Conservation (phyloP, 1,140 invertebrate genomes). For the Stegodyphus mimosarum region DNA sequence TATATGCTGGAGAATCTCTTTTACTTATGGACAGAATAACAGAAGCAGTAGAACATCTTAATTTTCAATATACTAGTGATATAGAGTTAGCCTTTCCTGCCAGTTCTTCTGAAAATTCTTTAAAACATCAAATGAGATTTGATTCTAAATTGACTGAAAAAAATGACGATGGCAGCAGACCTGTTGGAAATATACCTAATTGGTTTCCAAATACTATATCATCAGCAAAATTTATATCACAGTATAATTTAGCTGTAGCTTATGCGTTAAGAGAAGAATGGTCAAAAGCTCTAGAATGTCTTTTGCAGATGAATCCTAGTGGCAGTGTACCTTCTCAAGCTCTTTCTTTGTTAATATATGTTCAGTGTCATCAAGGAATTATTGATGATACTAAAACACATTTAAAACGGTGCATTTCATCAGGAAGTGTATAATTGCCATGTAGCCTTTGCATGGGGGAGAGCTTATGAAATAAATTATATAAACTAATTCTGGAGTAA, state of each 20-base stretch:
- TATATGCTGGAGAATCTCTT: constrained; percentile 91
- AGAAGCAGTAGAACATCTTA: constrained; percentile 86
- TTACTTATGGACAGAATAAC: constrained; percentile 83
- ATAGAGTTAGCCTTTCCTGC: constrained; percentile 69
- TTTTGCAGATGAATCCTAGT: constrained; percentile 73
- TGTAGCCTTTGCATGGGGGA: too few species aligned
- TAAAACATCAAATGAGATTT: constrained; percentile 47
- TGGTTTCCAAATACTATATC: constrained; percentile 79
- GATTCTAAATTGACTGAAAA: constrained; percentile 61
- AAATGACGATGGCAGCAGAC: constrained; percentile 40
- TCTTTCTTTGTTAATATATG: constrained; percentile 78
- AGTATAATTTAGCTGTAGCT: constrained; percentile 84
- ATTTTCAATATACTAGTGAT: constrained; percentile 80
- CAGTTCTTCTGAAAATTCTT: constrained; percentile 62
- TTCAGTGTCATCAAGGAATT: constrained; percentile 78
- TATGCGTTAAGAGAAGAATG: constrained; percentile 81
- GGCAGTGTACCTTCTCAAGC: constrained; percentile 79
- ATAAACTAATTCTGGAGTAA: too few species aligned
- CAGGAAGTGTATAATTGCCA: neutral
- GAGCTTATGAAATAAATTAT: too few species aligned
- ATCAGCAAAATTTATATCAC: constrained; percentile 77
- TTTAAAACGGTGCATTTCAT: constrained; percentile 14
- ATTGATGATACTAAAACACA: constrained; percentile 16
- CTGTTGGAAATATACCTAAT: constrained; percentile 66
- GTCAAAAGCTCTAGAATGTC: constrained; percentile 77